Base-by-base conservation (phyloP, 2,797 vertebrate species). In the Limosa lapponica region DNA sequence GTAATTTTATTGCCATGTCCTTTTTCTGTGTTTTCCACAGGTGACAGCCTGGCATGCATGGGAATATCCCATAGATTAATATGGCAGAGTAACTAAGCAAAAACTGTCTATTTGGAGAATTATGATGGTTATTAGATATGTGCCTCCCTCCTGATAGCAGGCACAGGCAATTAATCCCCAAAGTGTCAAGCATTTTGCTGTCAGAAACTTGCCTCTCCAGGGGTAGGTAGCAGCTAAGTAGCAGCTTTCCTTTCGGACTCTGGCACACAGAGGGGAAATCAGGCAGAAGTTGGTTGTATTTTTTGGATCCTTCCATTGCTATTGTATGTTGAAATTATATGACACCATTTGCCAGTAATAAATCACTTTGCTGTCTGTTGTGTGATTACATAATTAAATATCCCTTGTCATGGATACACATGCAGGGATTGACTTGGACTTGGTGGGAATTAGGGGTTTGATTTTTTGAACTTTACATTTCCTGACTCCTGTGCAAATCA, bases 401-500 rank as follows among this genome's bases (percentile, higher is more conserved):
- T 93, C 66, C 87, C 82, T 93, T 93, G 87, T 90, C 82, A 59
- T 22, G 43, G 82, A 66, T 72, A 93, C 82, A 82, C 41, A 77
- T 67, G 57, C 71, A 93, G 55, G 52, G 86, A 92, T 87, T 94
- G 92, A 92, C 89, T 96, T 94, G 58, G 89, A 85, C 81, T 94
- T 93, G 72, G 78, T 94, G 90, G 89, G 93, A 96, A 89, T 94
- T 92, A 89, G 89, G 79, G 89, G 67, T 73, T 77, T 97, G 89
- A 67, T 90, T 91, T 95, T 91, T 94, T 97, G 90, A 97, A 97
- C 92, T 97, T 96, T 90, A 94, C 77, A 86, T 96, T 97, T 97
- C 93, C 96, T 96, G 87, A 95, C 90, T 97, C 83, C 82, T 94
- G 88, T 87, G 87, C 89, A 97, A 96, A 97, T 97, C 93, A 98